phyloP scores from a whole-genome alignment of 2,888 invertebrate species.

The Nephrotoma flavescens region DNA sequence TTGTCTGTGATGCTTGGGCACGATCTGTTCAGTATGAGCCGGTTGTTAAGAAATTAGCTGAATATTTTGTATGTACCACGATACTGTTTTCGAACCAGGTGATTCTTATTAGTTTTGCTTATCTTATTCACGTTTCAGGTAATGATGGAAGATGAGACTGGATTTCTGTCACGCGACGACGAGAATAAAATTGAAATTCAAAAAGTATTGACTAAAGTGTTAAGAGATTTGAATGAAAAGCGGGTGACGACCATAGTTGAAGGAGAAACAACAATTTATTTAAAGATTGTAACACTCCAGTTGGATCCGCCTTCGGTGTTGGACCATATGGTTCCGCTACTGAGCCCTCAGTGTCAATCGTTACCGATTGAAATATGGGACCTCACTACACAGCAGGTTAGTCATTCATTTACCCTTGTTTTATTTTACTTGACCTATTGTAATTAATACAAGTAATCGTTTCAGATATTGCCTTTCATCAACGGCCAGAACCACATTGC shows the following conservation, averaged over 20 bases:
- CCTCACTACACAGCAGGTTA: constrained; percentile 80
- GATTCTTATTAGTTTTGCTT: background rate
- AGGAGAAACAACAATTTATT: constrained; percentile 74
- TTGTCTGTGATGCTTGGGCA: constrained; percentile 82
- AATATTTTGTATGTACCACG: constrained; percentile 54
- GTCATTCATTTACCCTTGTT: background rate
- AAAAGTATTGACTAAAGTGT: constrained; percentile 60
- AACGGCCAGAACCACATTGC: constrained; percentile 88
- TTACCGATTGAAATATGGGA: constrained; percentile 73
- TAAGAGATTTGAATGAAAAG: constrained; percentile 66
- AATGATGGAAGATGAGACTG: constrained; percentile 73
- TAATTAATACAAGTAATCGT: background rate
- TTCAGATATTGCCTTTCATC: constrained; percentile 66
- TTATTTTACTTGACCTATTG: background rate
- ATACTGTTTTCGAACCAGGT: background rate
- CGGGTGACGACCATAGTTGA: constrained; percentile 66
- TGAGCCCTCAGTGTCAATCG: constrained; percentile 46
- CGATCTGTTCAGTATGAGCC: constrained; percentile 87
- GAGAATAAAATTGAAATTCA: constrained; percentile 54
- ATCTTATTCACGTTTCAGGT: constrained; percentile 34
- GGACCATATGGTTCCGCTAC: constrained; percentile 83
- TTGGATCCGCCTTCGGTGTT: constrained; percentile 67
- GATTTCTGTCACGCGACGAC: constrained; percentile 58
- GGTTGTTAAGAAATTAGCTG: constrained; percentile 84
- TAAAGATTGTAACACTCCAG: constrained; percentile 72